Percentiles rank a stretch among this genome's conserved stretches.
Conservation (phyloP, 2,888 invertebrate species). For the Limenitis camilla region DNA sequence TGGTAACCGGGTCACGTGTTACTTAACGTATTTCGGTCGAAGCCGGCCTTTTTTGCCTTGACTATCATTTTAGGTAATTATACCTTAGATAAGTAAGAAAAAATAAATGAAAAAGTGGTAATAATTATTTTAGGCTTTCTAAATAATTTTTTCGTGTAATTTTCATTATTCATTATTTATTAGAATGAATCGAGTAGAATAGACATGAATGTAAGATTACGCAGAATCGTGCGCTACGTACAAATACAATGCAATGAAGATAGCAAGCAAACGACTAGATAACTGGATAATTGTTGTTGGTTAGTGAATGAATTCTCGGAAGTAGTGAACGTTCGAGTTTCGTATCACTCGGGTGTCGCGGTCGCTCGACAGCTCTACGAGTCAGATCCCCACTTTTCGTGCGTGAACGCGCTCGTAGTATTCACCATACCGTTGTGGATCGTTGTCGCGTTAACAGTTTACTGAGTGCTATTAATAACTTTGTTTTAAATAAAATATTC, state of each 20-base stretch:
- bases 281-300: constrained; percentile 47
- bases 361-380: constrained; percentile 29
- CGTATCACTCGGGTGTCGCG: constrained; percentile 37
- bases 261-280: constrained; percentile 39
- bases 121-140: not conserved
- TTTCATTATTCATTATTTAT: constrained; percentile 15
- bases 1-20: constrained; percentile 31
- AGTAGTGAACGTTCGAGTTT: constrained; percentile 52
- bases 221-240: constrained; percentile 29
- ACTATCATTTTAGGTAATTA: constrained; percentile 11
- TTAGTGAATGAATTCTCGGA: constrained; percentile 61
- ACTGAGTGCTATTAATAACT: not conserved
- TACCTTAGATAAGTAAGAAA: too few species aligned
- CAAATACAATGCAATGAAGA: constrained; percentile 37
- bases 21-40: constrained; percentile 17
- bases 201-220: constrained; percentile 27
- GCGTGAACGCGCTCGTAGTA: constrained; percentile 17
- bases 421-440: constrained; percentile 12
- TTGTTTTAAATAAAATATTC: not conserved
- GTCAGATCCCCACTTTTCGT: constrained; percentile 32
- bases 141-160: constrained; percentile 8
- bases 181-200: constrained; percentile 20
- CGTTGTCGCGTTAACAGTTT: constrained; percentile 7
- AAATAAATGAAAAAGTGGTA: not conserved
- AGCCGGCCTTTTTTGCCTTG: constrained; percentile 13